These are phyloP conservation scores for Ricordea florida DNA, from an alignment of 92 coral and sea anemone genomes.

Conservation along the genomic window DNA sequence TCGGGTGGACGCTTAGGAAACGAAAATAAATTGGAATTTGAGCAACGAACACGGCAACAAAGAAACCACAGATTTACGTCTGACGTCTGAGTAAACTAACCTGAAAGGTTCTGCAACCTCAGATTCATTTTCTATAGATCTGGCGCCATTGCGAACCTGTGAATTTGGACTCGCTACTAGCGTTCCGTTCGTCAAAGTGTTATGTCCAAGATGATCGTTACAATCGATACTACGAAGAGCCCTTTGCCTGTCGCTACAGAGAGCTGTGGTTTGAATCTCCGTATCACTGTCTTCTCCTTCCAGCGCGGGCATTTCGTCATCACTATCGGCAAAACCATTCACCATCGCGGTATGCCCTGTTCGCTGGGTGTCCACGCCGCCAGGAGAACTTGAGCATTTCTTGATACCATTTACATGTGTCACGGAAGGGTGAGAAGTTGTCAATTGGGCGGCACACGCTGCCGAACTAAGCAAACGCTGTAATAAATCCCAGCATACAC, in stretches of 20 bases:
- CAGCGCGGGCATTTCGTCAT: slow-evolving; percentile 63
- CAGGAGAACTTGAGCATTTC: slow-evolving; percentile 1
- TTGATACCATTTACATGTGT: slow-evolving; percentile 23
- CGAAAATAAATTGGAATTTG: background rate
- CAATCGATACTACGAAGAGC: no score
- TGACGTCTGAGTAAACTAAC: background rate
- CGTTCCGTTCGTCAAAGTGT: no score
- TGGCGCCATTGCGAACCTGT: background rate
- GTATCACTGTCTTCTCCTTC: slow-evolving; percentile 54
- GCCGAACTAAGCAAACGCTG: slow-evolving; percentile 89
- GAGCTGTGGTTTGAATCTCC: background rate
- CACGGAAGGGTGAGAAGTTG: background rate
- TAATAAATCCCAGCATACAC: slow-evolving; percentile 78
- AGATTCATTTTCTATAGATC: background rate
- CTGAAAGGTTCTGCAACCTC: background rate
- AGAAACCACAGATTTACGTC: background rate
- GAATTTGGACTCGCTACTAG: no score
- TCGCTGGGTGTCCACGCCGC: background rate
- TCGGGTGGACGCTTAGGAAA: slow-evolving; percentile 63
- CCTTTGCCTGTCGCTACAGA: no score
- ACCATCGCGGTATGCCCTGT: background rate
- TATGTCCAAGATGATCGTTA: no score
- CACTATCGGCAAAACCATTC: background rate
- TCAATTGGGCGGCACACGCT: slow-evolving; percentile 35
- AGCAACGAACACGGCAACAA: background rate